Percentiles rank a stretch among this genome's conserved stretches.
These are phyloP conservation scores for Eupristina koningsbergeri DNA, from an alignment of 1,140 invertebrate species.

Conservation along the genomic window DNA sequence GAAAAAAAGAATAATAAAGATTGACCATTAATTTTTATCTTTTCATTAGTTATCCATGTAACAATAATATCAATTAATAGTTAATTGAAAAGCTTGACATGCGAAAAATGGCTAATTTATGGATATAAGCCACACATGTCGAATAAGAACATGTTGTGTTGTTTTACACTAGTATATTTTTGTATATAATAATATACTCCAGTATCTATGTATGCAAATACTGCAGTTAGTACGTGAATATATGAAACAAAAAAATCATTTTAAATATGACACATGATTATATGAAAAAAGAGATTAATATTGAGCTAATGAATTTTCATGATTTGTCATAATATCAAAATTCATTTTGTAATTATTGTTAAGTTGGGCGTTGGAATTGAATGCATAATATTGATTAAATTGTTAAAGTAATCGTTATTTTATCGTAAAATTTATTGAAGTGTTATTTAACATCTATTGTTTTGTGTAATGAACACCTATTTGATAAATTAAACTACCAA, in stretches of 20 bases:
- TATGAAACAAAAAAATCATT: not conserved
- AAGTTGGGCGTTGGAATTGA: not conserved
- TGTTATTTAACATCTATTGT: constrained; percentile 5
- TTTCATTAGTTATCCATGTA: too few relatives aligned
- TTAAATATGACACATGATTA: not conserved
- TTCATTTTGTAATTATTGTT: constrained; percentile 11
- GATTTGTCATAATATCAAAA: constrained; percentile 10
- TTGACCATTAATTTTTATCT: too few relatives aligned
- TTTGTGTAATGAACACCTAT: not conserved
- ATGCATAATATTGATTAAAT: not conserved
- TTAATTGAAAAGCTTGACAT: not conserved
- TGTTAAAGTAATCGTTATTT: constrained; percentile 14
- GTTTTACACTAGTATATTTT: not conserved
- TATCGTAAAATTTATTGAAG: not conserved
- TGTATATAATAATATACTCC: not conserved
- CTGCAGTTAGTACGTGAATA: not conserved
- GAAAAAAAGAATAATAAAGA: too few relatives aligned
- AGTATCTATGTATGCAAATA: not conserved
- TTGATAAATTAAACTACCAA: not conserved
- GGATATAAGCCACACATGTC: not conserved
- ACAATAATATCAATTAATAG: not conserved
- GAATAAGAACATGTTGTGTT: constrained; percentile 1
- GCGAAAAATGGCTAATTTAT: not conserved
- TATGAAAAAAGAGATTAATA: not conserved
- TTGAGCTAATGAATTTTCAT: constrained; percentile 25